Evolutionary conservation across 2,113 vertebrate species (phyloP).

Genomic region (Rallus limicola): DNA sequence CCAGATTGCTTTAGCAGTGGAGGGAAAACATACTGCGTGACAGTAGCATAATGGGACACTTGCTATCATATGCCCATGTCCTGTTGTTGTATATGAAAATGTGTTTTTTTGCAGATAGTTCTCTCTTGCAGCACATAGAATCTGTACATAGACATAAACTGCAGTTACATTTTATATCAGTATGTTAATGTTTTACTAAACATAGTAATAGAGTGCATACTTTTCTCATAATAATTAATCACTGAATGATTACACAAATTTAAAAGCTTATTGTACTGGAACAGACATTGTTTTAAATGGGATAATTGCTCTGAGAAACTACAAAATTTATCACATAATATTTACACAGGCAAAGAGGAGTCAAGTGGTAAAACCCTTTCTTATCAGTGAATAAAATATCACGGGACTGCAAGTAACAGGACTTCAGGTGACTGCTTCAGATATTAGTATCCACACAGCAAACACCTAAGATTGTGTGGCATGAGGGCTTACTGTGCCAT

Average conservation of each 20-base stretch:
- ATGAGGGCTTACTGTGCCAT: neutral
- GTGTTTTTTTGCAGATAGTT: neutral
- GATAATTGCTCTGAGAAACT: neutral
- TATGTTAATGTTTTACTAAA: neutral
- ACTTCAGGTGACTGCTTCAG: neutral
- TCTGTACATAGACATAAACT: neutral
- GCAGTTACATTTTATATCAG: neutral
- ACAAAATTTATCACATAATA: neutral
- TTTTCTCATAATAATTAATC: neutral
- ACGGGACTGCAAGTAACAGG: neutral
- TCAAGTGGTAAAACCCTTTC: neutral
- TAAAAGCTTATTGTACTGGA: neutral
- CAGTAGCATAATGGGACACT: neutral
- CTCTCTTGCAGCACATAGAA: neutral
- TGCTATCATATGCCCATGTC: neutral
- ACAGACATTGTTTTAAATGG: neutral
- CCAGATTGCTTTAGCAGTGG: neutral
- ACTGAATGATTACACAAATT: neutral
- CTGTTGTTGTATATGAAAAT: neutral
- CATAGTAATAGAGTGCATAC: neutral
- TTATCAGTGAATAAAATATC: neutral
- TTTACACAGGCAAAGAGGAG: neutral
- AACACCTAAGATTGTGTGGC: neutral
- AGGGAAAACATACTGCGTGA: neutral
- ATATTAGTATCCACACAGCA: neutral